phyloP scores from a whole-genome alignment of 2,113 vertebrate genomes.

The Lontra canadensis region DNA sequence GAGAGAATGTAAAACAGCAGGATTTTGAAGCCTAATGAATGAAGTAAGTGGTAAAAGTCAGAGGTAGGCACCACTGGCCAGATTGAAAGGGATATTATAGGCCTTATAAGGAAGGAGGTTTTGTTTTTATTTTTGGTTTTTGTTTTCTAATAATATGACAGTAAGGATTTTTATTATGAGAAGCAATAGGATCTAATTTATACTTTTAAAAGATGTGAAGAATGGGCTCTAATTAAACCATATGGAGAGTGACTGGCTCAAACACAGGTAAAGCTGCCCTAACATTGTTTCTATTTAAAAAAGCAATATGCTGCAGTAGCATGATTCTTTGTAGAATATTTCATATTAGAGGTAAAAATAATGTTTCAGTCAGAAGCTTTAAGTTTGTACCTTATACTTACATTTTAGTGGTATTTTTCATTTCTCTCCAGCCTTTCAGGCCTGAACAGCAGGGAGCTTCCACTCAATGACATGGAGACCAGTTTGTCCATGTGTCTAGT shows the following conservation, averaged over 20 bases:
- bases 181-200: not conserved
- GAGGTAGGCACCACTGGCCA: not conserved
- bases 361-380: not conserved
- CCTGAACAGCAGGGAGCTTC: not conserved
- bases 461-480: not conserved
- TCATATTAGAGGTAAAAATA: not conserved
- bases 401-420: not conserved
- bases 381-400: not conserved
- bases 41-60: not conserved
- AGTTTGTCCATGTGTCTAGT: not conserved
- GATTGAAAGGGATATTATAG: not conserved
- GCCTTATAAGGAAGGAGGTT: fast-evolving
- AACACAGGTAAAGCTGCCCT: not conserved
- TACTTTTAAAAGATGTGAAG: not conserved
- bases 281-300: not conserved
- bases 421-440: not conserved
- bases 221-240: not conserved
- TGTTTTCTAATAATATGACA: not conserved
- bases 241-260: not conserved
- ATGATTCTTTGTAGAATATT: not conserved
- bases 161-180: not conserved
- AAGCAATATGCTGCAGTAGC: not conserved
- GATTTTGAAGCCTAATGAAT: not conserved
- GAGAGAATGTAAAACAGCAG: not conserved
- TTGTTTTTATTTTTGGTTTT: not conserved